Base-by-base conservation (phyloP, 1,140 invertebrate species). In the Bombus turneri region DNA sequence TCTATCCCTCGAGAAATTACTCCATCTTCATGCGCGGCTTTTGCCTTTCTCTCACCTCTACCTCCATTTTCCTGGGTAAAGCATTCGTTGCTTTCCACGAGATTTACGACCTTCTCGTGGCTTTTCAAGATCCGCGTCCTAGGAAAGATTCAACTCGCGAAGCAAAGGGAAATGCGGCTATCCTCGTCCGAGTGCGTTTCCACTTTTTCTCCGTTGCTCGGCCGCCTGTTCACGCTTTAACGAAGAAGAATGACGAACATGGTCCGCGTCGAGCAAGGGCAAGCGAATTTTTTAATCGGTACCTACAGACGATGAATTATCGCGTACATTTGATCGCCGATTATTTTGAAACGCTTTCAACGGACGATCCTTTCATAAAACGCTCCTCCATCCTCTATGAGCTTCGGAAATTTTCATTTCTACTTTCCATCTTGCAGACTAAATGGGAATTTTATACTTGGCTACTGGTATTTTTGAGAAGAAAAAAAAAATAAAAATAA, bases 1-100 rank as follows among this genome's bases (percentile, higher is more conserved):
- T 31, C 28, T 41, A 34, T 90, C 76, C 85, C 81, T 25, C 31
- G 88, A 89, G 88, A 89, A 90, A 90, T 87, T 89, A 89, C 88
- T 66, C 79, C 64, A 89, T 89, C 76, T 84, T 64, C 59, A 15
- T 68, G 78, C 71, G 73, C 57, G 47, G n/a, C 18, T 74, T 37
- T 43, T 31, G 10, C n/a, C 34, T 66, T 59, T 59, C 81, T 66
- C 64, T 34, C 64, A 8, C 31, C 31, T 18, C n/a, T 9, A 62
- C 6, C 64, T 34, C n/a, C 31, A 1, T 10, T 13, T 62, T 62
- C 28, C 59, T 4, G 28, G 64, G 64, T 82, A 72, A 83, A 88
- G 69, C 68, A 57, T 86, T 83, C 75, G 43, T 66, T 43, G 43
- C n/a, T 75, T 68, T 83, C 74, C 57, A 75, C 47, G 87, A 83